Evolutionary conservation across 2,797 vertebrate species (phyloP), one percentile per base, ranked within the genome.

Genomic region (Neopelma chrysocephalum): DNA sequence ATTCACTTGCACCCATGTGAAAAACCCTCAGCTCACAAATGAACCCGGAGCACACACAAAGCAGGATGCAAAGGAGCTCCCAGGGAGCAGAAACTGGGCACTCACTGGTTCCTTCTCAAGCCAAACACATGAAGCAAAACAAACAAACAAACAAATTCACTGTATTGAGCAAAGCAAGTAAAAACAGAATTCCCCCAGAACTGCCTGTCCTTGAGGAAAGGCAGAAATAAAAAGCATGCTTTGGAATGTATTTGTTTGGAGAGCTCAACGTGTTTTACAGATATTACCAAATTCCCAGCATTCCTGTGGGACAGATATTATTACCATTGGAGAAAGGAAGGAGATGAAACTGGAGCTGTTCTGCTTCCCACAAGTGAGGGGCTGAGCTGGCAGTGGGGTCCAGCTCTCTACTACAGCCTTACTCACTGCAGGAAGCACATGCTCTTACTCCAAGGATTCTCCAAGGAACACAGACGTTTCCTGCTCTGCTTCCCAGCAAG

Each of bases 201-300:
- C 43, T 36, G 75, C 21, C 60, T 32, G 75, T 32, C 87, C 91
- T 76, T 50, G 57, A 80, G 79, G 68, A 72, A 42, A 69, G 45
- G 79, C 81, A 89, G 75, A 9, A 82, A 79, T 18, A 31, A 68
- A 77, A 76, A 75, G 27, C 84, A 92, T 75, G 71, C 10, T 70
- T 14, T 60, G 90, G 90, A 96, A 89, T 83, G 71, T 42, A 9
- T 64, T 60, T 93, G 75, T 45, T 79, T 82, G 78, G 75, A 60
- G 71, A 85, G 60, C 87, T 93, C 57, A 31, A 36, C 2, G 6
- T 84, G 45, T 66, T 93, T 64, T 20, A 48, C 26, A 90, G 68
- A 95, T 83, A 84, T 32, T 12, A 84, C 53, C 69, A 62, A 64
- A 95, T 87, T 76, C 95, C 64, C 93, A 71, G 81, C 92, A 94